Conservation (phyloP, 2,113 vertebrate genomes). For the Apus apus region DNA sequence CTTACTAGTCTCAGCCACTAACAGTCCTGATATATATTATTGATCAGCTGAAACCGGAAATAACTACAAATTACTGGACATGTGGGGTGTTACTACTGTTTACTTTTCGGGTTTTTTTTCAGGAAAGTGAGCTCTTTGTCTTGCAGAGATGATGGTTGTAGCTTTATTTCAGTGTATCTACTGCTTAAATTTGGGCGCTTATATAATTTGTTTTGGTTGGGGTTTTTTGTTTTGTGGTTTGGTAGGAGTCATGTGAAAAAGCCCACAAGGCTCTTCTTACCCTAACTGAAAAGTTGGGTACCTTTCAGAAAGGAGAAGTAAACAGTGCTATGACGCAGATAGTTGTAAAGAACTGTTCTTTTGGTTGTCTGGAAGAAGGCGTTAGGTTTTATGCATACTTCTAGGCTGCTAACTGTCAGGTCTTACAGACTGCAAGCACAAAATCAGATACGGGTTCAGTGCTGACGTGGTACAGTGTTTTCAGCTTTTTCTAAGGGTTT, state of each 20-base stretch:
- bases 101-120: neutral
- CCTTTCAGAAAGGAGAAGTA: slow-evolving; percentile 58
- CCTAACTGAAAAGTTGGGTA: slow-evolving; percentile 29
- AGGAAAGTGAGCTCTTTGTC: neutral
- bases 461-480: neutral
- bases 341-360: neutral
- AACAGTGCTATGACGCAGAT: slow-evolving; percentile 60
- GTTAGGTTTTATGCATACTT: neutral
- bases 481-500: neutral
- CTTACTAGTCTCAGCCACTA: slow-evolving; percentile 10
- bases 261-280: slow-evolving; percentile 3
- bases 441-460: slow-evolving; percentile 44
- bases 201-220: slow-evolving; percentile 54
- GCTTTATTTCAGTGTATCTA: neutral
- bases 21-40: neutral
- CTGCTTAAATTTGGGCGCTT: slow-evolving; percentile 9
- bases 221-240: slow-evolving; percentile 64
- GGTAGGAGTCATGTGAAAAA: slow-evolving; percentile 58
- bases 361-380: neutral
- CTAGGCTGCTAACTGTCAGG: neutral
- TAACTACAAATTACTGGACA: neutral
- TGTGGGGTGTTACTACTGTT: neutral
- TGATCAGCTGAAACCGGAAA: neutral
- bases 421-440: neutral
- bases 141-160: neutral